Evolutionary conservation across 2,797 vertebrate genomes (phyloP).

Genomic region (Mallotus villosus): DNA sequence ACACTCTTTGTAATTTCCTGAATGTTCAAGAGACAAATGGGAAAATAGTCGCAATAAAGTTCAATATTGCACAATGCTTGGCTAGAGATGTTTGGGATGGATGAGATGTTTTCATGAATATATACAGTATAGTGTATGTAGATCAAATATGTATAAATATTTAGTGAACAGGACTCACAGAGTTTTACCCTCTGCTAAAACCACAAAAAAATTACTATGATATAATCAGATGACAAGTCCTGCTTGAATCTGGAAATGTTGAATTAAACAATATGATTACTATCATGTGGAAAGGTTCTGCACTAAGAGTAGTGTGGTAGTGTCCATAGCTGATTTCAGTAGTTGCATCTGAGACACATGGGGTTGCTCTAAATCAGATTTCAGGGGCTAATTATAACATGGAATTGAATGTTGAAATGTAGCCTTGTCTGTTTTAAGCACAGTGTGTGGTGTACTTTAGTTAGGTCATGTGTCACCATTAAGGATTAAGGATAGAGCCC

Average conservation of each 20-base stretch:
- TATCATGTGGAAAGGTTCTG: background rate
- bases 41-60: slow-evolving; percentile 1
- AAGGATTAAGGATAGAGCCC: background rate
- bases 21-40: slow-evolving; percentile 4
- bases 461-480: background rate
- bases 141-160: no score
- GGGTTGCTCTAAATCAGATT: slow-evolving; percentile 29
- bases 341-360: slow-evolving; percentile 4
- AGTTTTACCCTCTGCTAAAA: no score
- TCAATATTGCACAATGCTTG: slow-evolving; percentile 14
- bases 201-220: background rate
- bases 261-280: background rate
- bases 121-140: background rate
- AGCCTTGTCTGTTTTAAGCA: slow-evolving; percentile 13
- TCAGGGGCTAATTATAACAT: slow-evolving; percentile 36
- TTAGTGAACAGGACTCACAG: no score
- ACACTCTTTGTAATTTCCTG: background rate
- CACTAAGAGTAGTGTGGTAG: background rate
- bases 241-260: background rate
- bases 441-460: background rate
- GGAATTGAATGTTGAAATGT: slow-evolving; percentile 14
- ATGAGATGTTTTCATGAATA: background rate
- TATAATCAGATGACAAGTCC: background rate
- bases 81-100: background rate
- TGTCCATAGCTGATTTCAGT: background rate